Conservation (phyloP, 2,888 invertebrate genomes). For the Melikaiella ostensackeni region DNA sequence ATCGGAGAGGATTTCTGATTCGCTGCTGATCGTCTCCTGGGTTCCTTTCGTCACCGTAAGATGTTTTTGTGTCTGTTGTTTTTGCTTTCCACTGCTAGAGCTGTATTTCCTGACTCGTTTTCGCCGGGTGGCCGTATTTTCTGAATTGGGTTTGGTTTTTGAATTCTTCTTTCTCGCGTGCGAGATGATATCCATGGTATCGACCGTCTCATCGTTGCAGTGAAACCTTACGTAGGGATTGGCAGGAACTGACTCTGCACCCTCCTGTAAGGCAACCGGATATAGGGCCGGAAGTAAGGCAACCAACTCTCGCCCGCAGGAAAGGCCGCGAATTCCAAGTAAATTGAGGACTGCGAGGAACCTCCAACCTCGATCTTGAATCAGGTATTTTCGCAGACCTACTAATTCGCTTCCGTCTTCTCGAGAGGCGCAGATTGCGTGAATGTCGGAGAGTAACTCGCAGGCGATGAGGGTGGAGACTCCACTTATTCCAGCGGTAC, state of each 20-base stretch:
- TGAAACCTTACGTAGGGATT: constrained; percentile 69
- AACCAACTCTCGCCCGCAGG: constrained; percentile 81
- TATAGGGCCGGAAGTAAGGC: constrained; percentile 81
- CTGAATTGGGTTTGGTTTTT: constrained; percentile 52
- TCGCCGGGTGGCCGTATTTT: constrained; percentile 41
- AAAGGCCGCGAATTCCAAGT: constrained; percentile 81
- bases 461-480: constrained; percentile 82
- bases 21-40: constrained; percentile 64
- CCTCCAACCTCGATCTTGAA: constrained; percentile 82
- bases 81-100: constrained; percentile 38
- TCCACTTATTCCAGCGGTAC: constrained; percentile 80
- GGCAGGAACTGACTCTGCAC: constrained; percentile 15
- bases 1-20: constrained; percentile 73
- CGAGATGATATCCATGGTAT: constrained; percentile 69
- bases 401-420: constrained; percentile 74
- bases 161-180: constrained; percentile 62
- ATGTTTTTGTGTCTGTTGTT: constrained; percentile 33
- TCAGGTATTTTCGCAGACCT: constrained; percentile 79
- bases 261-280: constrained; percentile 66
- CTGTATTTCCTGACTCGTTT: constrained; percentile 45
- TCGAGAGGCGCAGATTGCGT: constrained; percentile 76
- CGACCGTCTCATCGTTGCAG: constrained; percentile 69
- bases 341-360: constrained; percentile 80
- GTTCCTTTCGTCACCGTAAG: constrained; percentile 48
- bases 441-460: constrained; percentile 82